Evolutionary conservation across 2,113 vertebrate genomes (phyloP), one percentile per base, ranked within the genome.

Genomic region (Talpa occidentalis): DNA sequence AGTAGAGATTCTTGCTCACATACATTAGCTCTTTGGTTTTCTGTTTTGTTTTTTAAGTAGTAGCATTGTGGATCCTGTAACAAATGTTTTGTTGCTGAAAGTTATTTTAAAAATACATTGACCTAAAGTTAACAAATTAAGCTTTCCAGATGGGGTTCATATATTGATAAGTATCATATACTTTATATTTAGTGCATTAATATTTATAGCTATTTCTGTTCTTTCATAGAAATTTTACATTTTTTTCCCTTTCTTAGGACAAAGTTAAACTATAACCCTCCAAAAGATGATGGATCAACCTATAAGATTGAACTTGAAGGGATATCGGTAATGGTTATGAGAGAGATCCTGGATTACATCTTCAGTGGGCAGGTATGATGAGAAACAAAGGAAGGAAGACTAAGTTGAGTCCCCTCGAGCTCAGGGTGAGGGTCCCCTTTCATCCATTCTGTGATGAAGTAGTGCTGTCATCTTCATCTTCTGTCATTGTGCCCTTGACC

Each of bases 271-370:
- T 99, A 99, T 97, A 99, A 99, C 93, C 99, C 99, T 97, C 99
- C 99, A n/a, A 99, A 99, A 96, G 98, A 99, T 95, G 99, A 99
- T 98, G 99, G 99, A 14, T 99, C 99, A 40, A 98, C 98, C 0
- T 99, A 99, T 98, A 99, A 98, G 95, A 99, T 99, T 90, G 99
- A 99, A 98, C 98, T 99, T 67, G 99, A 99, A 98, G 99, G 99
- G 44, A 99, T 99, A 91, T 99, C 99, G 74, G 99, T 99, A 85
- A 96, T 98, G 94, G 99, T 99, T 94, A 99, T 99, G 99, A 99
- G 99, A 97, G 99, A 99, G 98, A 99, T 99, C 95, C 98, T 99
- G 96, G 99, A 99, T 97, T 99, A 99, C 97, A 99, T 99, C 98
- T 99, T 99, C 98, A 99, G 99, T 82, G 99, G 99, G 66, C 99